Evolutionary conservation across 2,888 invertebrate species (phyloP).

Genomic region (Alsophila aescularia): DNA sequence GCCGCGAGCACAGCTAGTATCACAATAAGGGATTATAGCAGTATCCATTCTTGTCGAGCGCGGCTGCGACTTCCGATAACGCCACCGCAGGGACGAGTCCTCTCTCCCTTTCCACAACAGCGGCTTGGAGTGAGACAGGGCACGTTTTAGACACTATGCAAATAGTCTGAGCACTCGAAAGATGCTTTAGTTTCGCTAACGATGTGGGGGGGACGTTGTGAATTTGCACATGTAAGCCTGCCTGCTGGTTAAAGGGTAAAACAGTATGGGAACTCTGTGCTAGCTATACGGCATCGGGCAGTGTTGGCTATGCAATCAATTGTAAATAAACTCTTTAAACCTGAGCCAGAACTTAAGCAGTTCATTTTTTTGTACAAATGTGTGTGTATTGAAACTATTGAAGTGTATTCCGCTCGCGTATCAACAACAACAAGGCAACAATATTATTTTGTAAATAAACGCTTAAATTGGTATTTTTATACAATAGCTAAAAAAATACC

Average conservation of each 20-base stretch:
- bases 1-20: too few relatives aligned
- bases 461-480: too few relatives aligned
- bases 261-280: constrained; percentile 10
- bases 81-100: constrained; percentile 6
- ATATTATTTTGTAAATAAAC: too few relatives aligned
- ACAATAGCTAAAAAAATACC: too few relatives aligned
- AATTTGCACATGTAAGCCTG: constrained; percentile 39
- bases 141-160: constrained; percentile 45
- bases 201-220: constrained; percentile 53
- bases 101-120: constrained; percentile 15
- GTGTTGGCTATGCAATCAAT: not conserved
- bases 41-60: constrained; percentile 13
- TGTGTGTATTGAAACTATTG: too few relatives aligned
- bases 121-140: constrained; percentile 24
- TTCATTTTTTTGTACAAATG: too few relatives aligned
- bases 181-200: constrained; percentile 57
- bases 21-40: constrained; percentile 4
- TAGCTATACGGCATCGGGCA: not conserved
- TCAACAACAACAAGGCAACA: too few relatives aligned
- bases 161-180: constrained; percentile 53
- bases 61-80: constrained; percentile 21
- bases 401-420: too few relatives aligned
- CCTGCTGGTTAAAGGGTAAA: constrained; percentile 20
- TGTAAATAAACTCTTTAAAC: too few relatives aligned
- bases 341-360: too few relatives aligned